Percentiles rank a stretch among this genome's conserved stretches.
Conservation (phyloP, 2,888 invertebrate species). For the Scaptomyza reducta region DNA sequence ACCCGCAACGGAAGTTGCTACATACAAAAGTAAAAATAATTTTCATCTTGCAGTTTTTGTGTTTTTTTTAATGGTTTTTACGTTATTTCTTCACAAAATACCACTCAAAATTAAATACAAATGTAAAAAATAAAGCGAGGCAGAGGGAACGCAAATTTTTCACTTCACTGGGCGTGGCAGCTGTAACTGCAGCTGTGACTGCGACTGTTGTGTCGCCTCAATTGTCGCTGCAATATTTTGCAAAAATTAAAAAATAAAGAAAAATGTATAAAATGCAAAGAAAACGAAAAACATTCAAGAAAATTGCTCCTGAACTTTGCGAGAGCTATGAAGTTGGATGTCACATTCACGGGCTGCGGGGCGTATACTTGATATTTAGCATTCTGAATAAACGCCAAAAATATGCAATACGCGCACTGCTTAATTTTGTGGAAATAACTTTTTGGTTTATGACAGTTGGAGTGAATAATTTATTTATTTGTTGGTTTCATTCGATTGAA, state of each 20-base stretch:
- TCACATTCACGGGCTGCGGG: conserved; percentile 24
- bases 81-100: conserved; percentile 24
- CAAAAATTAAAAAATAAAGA: conserved; percentile 57
- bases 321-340: conserved; percentile 58
- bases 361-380: conserved; percentile 29
- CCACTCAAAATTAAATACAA: conserved; percentile 20
- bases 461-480: conserved; percentile 33
- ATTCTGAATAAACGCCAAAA: conserved; percentile 20
- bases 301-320: conserved; percentile 55
- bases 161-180: conserved; percentile 66
- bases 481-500: conserved; percentile 8
- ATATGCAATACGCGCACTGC: conserved; percentile 36
- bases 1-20: conserved; percentile 34
- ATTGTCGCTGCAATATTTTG: conserved; percentile 67
- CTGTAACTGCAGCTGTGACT: conserved; percentile 45
- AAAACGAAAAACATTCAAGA: conserved; percentile 38
- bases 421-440: conserved; percentile 64
- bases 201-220: conserved; percentile 50
- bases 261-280: conserved; percentile 21
- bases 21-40: conserved; percentile 53
- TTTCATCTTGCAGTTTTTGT: conserved; percentile 46
- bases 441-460: conserved; percentile 4
- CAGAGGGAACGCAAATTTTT: conserved; percentile 62
- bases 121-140: conserved; percentile 26
- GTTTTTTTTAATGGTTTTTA: conserved; percentile 6